Evolutionary conservation across 2,888 invertebrate genomes (phyloP).

Genomic region (Monoplex corrugatus): DNA sequence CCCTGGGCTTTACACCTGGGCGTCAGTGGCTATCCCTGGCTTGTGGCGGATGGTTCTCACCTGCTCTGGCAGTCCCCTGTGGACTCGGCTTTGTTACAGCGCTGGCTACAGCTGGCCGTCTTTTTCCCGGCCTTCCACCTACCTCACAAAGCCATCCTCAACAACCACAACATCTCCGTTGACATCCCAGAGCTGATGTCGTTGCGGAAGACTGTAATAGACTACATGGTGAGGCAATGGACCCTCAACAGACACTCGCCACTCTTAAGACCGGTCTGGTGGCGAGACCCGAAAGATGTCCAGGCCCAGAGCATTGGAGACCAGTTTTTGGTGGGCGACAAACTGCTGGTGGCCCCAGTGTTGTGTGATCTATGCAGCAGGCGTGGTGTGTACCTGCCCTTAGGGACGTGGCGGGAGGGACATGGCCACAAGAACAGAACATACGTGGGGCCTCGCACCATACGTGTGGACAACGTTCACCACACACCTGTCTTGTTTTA

Average conservation of each 20-base stretch:
- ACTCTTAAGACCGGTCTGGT: constrained; percentile 59
- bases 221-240: constrained; percentile 53
- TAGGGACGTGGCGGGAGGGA: constrained; percentile 54
- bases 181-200: constrained; percentile 30
- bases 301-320: constrained; percentile 54
- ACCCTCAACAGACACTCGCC: constrained; percentile 51
- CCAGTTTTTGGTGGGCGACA: constrained; percentile 59
- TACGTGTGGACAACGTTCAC: not conserved
- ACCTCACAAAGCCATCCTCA: constrained; percentile 55
- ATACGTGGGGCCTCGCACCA: not conserved
- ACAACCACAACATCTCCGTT: constrained; percentile 44
- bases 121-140: constrained; percentile 59
- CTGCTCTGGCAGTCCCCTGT: constrained; percentile 34
- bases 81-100: constrained; percentile 55
- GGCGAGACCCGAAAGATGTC: constrained; percentile 54
- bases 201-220: constrained; percentile 50
- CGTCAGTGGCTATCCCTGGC: constrained; percentile 57
- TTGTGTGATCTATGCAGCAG: constrained; percentile 51
- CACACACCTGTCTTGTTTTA: not conserved
- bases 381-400: constrained; percentile 57
- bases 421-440: not conserved
- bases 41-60: constrained; percentile 54
- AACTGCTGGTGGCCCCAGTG: constrained; percentile 58
- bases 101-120: constrained; percentile 61
- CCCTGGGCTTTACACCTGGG: constrained; percentile 57